A percentile compares a stretch with the other conserved stretches of the same genome.
These are phyloP conservation scores for Pituophis catenifer DNA, from an alignment of 2,113 vertebrate species.

Conservation along the genomic window DNA sequence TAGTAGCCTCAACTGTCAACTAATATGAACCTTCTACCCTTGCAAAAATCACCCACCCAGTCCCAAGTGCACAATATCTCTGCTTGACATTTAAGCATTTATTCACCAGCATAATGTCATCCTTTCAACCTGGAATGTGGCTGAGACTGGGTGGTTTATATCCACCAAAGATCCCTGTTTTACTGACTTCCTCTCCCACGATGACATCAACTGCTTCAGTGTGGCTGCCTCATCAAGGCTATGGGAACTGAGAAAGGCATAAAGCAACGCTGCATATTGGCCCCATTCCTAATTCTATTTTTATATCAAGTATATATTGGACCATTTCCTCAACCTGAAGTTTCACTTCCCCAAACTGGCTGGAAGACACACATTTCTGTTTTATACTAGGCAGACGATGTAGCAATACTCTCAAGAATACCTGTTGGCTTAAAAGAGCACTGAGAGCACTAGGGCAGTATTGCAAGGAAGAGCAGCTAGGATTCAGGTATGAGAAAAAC, in stretches of 20 bases:
- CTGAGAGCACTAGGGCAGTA: not conserved
- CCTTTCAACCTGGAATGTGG: not conserved
- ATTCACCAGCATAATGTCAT: not conserved
- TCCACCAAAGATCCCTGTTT: not conserved
- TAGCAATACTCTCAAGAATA: not conserved
- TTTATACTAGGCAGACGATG: not conserved
- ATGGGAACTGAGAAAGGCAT: not conserved
- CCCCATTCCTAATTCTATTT: not conserved
- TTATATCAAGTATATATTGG: not conserved
- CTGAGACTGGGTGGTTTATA: not conserved
- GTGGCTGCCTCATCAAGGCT: not conserved
- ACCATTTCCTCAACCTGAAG: not conserved
- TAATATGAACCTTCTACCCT: not conserved
- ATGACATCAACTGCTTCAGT: not conserved
- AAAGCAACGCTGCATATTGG: not conserved
- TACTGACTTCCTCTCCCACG: not conserved
- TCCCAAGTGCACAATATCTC: not conserved
- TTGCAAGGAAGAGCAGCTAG: not conserved
- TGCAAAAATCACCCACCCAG: not conserved
- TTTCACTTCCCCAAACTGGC: not conserved
- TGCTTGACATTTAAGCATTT: not conserved
- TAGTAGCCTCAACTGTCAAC: not conserved
- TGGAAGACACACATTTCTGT: not conserved
- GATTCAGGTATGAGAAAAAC: not conserved
- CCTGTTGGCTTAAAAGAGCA: not conserved